These are phyloP conservation scores for Daboia siamensis DNA, from an alignment of 2,113 vertebrate species.

Conservation along the genomic window DNA sequence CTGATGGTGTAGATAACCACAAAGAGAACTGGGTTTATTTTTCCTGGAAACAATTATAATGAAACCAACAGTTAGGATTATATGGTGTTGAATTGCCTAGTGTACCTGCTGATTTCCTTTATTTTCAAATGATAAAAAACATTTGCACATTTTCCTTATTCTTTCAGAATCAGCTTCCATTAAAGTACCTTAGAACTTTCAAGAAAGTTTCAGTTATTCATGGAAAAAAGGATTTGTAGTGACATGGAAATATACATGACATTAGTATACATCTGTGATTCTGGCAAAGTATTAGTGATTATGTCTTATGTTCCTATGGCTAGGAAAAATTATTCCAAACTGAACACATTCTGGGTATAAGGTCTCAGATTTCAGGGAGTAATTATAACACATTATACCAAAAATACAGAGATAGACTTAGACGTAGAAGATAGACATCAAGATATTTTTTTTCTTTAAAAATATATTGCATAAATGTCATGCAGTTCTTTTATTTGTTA, in stretches of 20 bases:
- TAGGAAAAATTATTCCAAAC: neutral
- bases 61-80: neutral
- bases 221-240: neutral
- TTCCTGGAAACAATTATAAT: neutral
- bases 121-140: neutral
- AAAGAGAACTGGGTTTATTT: neutral
- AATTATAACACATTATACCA: neutral
- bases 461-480: neutral
- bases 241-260: neutral
- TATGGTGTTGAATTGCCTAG: neutral
- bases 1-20: neutral
- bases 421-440: neutral
- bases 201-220: neutral
- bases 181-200: neutral
- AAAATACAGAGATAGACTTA: neutral
- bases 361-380: neutral
- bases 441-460: neutral
- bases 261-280: neutral
- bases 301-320: neutral
- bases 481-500: neutral
- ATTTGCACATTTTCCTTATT: neutral
- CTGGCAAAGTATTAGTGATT: neutral
- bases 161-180: neutral
- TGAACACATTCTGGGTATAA: neutral
- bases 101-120: neutral